Percentiles rank a stretch among this genome's conserved stretches.
phyloP scores from a whole-genome alignment of 2,113 vertebrate genomes.

The Crotophaga sulcirostris region DNA sequence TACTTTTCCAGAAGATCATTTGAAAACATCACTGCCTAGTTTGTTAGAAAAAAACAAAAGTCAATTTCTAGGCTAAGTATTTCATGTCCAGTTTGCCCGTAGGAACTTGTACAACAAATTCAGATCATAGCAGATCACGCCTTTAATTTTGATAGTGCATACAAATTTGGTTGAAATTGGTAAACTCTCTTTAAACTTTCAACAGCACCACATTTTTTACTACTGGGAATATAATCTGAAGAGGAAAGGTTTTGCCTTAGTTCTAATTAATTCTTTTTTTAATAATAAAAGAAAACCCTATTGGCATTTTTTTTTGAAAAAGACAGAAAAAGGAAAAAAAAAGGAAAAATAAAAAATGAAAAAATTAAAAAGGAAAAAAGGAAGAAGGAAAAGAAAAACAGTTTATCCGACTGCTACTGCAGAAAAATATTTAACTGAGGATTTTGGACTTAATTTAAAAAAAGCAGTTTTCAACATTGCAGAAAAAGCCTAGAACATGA shows the following conservation, averaged over 20 bases:
- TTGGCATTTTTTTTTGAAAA: neutral
- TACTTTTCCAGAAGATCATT: neutral
- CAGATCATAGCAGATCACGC: neutral
- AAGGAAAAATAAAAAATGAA: neutral
- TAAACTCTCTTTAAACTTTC: neutral
- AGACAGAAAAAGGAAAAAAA: neutral
- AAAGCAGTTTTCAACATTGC: neutral
- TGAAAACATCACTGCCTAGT: neutral
- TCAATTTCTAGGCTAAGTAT: neutral
- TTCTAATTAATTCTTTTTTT: neutral
- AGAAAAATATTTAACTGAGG: neutral
- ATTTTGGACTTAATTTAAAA: neutral
- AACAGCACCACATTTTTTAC: neutral
- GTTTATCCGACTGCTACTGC: neutral
- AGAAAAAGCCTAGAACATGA: neutral
- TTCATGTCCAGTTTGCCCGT: neutral
- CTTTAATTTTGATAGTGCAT: accelerated
- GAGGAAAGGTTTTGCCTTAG: neutral
- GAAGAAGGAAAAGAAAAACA: neutral
- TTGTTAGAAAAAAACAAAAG: neutral
- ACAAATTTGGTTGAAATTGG: neutral
- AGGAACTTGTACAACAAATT: neutral
- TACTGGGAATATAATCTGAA: neutral
- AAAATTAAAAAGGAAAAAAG: neutral
- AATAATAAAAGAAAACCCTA: neutral